Evolutionary conservation across 2,888 invertebrate genomes (phyloP).

Genomic region (Epinotia demarniana): DNA sequence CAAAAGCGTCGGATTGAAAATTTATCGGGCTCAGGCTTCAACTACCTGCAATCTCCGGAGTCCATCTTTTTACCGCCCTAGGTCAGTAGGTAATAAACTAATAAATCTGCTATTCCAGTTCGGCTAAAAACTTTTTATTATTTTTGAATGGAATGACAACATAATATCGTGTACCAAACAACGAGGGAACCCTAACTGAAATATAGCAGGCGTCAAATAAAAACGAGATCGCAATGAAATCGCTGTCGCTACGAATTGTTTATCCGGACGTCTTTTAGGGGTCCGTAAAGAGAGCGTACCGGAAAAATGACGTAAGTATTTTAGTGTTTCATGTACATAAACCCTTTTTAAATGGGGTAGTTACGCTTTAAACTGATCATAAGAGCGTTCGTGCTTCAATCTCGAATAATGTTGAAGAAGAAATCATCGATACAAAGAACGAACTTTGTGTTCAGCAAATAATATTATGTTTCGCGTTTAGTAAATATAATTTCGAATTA

Average conservation of each 20-base stretch:
- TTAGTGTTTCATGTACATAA: not conserved
- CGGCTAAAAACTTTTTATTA: too few relatives aligned
- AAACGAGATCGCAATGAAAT: slow-evolving; percentile 49
- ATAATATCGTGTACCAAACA: not conserved
- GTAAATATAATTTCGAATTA: too few relatives aligned
- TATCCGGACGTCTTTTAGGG: slow-evolving; percentile 43
- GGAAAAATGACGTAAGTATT: slow-evolving; percentile 8
- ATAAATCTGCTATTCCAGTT: too few relatives aligned
- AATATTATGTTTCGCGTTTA: too few relatives aligned
- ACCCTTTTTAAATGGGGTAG: not conserved
- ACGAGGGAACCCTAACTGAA: slow-evolving; percentile 44
- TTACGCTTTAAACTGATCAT: slow-evolving; percentile 11
- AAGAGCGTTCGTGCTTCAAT: slow-evolving; percentile 24
- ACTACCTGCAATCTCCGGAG: too few relatives aligned
- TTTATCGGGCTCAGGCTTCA: too few relatives aligned
- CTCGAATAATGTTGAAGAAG: not conserved
- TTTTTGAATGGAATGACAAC: not conserved
- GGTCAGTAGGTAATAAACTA: too few relatives aligned
- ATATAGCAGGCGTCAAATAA: slow-evolving; percentile 55
- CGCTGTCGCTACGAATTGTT: slow-evolving; percentile 45
- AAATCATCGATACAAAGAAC: not conserved
- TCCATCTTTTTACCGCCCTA: too few relatives aligned
- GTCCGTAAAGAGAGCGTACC: slow-evolving; percentile 29
- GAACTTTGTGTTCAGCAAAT: too few relatives aligned
- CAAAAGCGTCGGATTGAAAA: too few relatives aligned